Conservation (phyloP, 2,888 invertebrate species). For the Drosophila monieri region DNA sequence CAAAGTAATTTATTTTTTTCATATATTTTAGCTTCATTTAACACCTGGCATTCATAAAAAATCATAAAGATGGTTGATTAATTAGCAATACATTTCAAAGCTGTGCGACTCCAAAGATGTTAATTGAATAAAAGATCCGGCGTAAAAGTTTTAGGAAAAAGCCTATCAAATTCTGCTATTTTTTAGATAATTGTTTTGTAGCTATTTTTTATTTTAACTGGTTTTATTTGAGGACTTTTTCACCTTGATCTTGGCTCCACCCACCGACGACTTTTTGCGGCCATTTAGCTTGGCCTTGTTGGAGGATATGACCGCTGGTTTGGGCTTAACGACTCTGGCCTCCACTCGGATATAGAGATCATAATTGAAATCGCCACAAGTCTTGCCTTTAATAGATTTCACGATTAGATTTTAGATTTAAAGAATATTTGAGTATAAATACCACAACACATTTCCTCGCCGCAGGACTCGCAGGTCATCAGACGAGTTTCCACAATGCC, state of each 20-base stretch:
- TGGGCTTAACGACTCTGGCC: constrained; percentile 80
- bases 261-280: constrained; percentile 75
- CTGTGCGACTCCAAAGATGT: not conserved
- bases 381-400: constrained; percentile 68
- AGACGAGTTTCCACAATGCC: constrained; percentile 92
- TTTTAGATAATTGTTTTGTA: not conserved
- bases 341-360: constrained; percentile 83
- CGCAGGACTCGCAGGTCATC: constrained; percentile 91
- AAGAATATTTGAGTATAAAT: constrained; percentile 20
- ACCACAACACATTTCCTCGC: constrained; percentile 94
- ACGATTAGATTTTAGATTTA: not conserved
- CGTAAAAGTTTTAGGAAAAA: not conserved
- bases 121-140: not conserved
- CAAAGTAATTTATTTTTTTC: not conserved
- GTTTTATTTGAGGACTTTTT: constrained; percentile 73
- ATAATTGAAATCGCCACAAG: constrained; percentile 83
- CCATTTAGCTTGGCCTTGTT: constrained; percentile 79
- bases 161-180: not conserved
- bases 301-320: constrained; percentile 64
- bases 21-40: constrained; percentile 6
- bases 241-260: constrained; percentile 69
- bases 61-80: not conserved
- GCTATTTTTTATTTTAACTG: constrained; percentile 9
- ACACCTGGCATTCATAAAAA: constrained; percentile 10
- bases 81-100: constrained; percentile 21